phyloP scores from a whole-genome alignment of 2,888 invertebrate genomes.

The Sinhomidia bicolor region DNA sequence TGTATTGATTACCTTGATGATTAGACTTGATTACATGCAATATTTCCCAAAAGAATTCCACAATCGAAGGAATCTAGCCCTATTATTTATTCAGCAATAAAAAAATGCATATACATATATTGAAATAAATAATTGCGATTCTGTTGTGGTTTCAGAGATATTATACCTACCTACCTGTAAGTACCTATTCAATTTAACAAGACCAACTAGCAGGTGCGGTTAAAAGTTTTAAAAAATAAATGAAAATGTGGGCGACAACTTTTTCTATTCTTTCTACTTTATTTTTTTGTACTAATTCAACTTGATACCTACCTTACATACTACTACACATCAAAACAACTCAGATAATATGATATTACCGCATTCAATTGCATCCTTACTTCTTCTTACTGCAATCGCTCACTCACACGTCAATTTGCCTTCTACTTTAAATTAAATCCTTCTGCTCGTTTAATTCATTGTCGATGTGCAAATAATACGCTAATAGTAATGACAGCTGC shows the following conservation, averaged over 20 bases:
- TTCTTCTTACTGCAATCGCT: neutral
- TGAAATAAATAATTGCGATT: neutral
- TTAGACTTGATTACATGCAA: conserved; percentile 29
- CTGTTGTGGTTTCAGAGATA: neutral
- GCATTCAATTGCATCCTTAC: neutral
- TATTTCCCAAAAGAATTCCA: conserved; percentile 34
- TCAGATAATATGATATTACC: neutral
- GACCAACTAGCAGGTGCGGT: neutral
- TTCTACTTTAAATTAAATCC: neutral
- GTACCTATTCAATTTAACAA: too few species aligned
- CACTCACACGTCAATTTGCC: neutral
- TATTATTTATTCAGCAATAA: conserved; percentile 8
- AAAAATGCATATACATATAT: neutral
- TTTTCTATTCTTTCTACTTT: too few species aligned
- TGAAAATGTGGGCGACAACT: neutral
- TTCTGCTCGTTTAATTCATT: neutral
- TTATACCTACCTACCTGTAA: too few species aligned
- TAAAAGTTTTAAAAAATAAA: too few species aligned
- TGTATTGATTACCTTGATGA: conserved; percentile 62
- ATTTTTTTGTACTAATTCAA: too few species aligned
- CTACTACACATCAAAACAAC: too few species aligned
- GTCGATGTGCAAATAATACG: neutral
- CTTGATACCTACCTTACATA: neutral
- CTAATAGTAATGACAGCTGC: conserved; percentile 2
- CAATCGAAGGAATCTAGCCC: conserved; percentile 22